Evolutionary conservation across 2,888 invertebrate genomes (phyloP).

Genomic region (Ctena decussata): DNA sequence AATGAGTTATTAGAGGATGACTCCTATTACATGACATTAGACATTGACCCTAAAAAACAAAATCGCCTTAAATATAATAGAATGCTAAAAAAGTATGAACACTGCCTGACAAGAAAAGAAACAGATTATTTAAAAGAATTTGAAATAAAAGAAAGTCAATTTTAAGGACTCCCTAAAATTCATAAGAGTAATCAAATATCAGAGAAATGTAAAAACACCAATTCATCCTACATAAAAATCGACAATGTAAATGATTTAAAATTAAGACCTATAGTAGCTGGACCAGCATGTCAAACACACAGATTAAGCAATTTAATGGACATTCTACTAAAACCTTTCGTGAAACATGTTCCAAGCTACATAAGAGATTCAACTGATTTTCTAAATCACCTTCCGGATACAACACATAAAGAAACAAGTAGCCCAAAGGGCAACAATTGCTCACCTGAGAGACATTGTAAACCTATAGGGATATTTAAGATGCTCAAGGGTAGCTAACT

Average conservation of each 20-base stretch:
- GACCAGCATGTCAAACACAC: conserved; percentile 32
- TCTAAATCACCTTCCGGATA: no score
- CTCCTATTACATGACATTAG: no score
- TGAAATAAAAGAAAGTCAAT: background rate
- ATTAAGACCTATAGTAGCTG: no score
- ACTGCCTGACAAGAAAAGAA: background rate
- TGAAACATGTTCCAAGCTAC: background rate
- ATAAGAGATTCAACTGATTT: no score
- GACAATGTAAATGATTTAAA: background rate
- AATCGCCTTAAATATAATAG: background rate
- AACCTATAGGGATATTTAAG: no score
- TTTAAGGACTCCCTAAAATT: background rate
- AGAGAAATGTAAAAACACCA: background rate
- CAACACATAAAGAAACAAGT: no score
- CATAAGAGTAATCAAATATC: background rate
- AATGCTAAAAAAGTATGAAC: background rate
- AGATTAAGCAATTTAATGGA: no score
- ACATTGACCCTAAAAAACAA: no score
- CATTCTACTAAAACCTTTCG: background rate
- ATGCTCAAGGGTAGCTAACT: no score
- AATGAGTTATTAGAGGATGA: no score
- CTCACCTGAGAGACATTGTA: no score
- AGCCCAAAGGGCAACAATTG: no score
- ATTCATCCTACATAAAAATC: background rate
- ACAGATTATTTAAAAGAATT: background rate